Base-by-base conservation (phyloP, 2,113 vertebrate genomes). In the Grantiella picta region DNA sequence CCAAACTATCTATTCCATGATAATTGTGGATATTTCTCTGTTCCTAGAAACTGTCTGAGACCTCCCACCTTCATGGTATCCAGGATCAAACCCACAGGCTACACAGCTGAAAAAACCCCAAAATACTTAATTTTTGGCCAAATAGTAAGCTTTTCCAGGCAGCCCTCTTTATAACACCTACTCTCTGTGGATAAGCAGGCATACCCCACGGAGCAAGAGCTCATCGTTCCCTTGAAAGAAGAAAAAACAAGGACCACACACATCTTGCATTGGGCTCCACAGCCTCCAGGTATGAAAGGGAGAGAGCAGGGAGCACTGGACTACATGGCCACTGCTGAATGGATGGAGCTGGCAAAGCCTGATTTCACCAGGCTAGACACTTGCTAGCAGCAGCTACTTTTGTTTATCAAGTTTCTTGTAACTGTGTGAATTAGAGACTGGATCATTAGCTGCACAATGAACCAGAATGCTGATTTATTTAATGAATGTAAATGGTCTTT, bases 381-480 rank as follows among this genome's bases (percentile, higher is more conserved):
- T 94, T 53, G 72, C 85, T 86, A 72, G 75, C 90, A 81, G 72
- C 90, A 90, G 80, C 60, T 90, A 52, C 88, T 93, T 96, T 92
- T 96, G 92, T 95, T 96, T 95, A 86, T 69, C 49, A 12, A 86
- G 80, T 84, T 93, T 89, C 88, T 92, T 82, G 60, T 49, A 94
- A 92, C 23, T 22, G 4, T 19, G 4, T 82, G 76, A 95, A 96
- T 95, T 94, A 94, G 52, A 83, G 92, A 17, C 77, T 86, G 92
- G 92, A 90, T 96, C 93, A 96, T 96, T 96, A 96, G 92, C 82
- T 96, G 92, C 90, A 96, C 94, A 97, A 94, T 94, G 82, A 94
- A 79, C 60, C 93, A 86, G 90, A 96, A 94, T 94, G 72, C 88
- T 92, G 96, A 96, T 95, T 96, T 90, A 90, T 96, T 93, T 96